A percentile compares a stretch with the other conserved stretches of the same genome.
phyloP scores from a whole-genome alignment of 2,888 invertebrate species.

The Scotopteryx bipunctaria region DNA sequence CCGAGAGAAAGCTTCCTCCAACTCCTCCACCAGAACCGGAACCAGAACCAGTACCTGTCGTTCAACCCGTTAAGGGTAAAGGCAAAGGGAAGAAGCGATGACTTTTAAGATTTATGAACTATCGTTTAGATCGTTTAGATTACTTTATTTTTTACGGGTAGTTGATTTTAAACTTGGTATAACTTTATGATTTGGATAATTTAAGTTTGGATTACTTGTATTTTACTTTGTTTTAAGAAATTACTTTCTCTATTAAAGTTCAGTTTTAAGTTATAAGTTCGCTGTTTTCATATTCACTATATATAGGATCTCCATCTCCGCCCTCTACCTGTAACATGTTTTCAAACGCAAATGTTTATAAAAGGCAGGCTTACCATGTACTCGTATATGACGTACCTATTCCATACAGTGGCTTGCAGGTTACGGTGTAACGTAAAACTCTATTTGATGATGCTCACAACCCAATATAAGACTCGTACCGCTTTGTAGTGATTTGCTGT shows the following conservation, averaged over 20 bases:
- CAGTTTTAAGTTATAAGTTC: neutral
- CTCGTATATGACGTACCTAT: too few relatives aligned
- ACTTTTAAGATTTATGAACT: conserved; percentile 8
- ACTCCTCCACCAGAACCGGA: conserved; percentile 54
- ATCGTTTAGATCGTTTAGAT: too few relatives aligned
- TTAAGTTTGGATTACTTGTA: conserved; percentile 7
- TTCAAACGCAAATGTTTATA: too few relatives aligned
- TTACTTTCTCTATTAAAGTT: conserved; percentile 2
- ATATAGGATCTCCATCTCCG: too few relatives aligned
- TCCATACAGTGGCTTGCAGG: too few relatives aligned
- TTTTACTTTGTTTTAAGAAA: conserved; percentile 9
- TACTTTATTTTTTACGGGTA: conserved; percentile 12
- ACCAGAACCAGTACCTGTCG: conserved; percentile 2
- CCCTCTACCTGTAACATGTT: too few relatives aligned
- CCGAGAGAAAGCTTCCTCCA: conserved; percentile 57
- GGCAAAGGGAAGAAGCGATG: conserved; percentile 20
- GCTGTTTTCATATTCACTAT: neutral
- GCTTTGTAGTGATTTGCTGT: too few relatives aligned
- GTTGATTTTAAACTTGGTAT: conserved; percentile 6
- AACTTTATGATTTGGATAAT: conserved; percentile 1
- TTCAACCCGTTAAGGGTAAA: conserved; percentile 6
- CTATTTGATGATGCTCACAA: too few relatives aligned
- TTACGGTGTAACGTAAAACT: too few relatives aligned
- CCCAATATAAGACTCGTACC: too few relatives aligned
- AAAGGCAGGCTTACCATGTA: too few relatives aligned